Evolutionary conservation across 2,888 invertebrate genomes (phyloP).

Genomic region (Watsonalla binaria): DNA sequence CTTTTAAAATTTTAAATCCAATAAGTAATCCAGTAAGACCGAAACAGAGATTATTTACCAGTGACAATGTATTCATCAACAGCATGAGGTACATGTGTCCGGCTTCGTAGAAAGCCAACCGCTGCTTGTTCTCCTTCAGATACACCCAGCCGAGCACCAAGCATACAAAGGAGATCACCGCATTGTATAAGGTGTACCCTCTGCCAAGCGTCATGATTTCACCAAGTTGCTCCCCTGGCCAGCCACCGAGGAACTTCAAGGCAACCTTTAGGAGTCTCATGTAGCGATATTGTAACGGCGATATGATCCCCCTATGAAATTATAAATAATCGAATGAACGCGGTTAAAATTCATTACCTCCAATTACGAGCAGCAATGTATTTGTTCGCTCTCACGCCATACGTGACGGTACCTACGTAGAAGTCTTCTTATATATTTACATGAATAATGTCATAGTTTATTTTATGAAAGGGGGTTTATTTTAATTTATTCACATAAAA

Average conservation of each 20-base stretch:
- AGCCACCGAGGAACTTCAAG: slow-evolving; percentile 23
- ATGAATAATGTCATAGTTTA: no score
- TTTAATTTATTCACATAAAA: no score
- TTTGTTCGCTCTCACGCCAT: no score
- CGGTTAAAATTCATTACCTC: no score
- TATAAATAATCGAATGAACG: not conserved
- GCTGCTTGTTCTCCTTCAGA: slow-evolving; percentile 3
- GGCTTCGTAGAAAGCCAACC: not conserved
- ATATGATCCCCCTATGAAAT: not conserved
- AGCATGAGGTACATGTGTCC: not conserved
- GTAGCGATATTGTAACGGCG: slow-evolving; percentile 5
- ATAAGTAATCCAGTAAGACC: not conserved
- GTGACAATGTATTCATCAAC: not conserved
- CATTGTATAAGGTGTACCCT: not conserved
- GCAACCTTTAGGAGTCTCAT: slow-evolving; percentile 17
- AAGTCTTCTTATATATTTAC: no score
- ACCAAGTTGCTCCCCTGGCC: slow-evolving; percentile 24
- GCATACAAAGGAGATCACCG: slow-evolving; percentile 12
- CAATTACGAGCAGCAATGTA: no score
- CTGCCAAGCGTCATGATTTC: slow-evolving; percentile 17
- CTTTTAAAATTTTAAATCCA: not conserved
- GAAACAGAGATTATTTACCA: not conserved
- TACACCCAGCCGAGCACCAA: slow-evolving; percentile 14
- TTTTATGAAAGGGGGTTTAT: no score
- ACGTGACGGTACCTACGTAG: no score